Base-by-base conservation (phyloP, 1,140 invertebrate genomes). In the Drosophila biarmipes region DNA sequence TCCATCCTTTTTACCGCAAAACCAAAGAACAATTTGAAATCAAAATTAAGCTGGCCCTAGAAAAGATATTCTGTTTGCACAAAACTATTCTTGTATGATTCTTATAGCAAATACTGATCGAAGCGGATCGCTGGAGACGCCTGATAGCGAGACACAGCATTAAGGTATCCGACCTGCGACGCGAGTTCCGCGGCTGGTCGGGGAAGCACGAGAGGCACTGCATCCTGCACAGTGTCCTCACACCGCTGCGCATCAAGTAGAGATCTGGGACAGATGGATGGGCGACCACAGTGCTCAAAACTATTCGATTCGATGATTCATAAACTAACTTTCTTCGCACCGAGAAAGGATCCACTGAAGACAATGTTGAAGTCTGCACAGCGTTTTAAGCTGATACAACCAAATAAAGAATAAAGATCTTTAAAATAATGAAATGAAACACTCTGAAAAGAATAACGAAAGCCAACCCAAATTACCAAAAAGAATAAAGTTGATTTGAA, bases 111-210 rank as follows among this genome's bases (percentile, higher is more conserved):
- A 80, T 90, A 75, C 87, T 91, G 81, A 90, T 85, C 63, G 90
- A 92, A 57, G 79, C 80, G 62, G 91, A 90, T 73, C 91, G 90
- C 63, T 92, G 91, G 91, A 86, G 90, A 43, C 79, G 76, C 27
- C 82, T 92, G 27, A 82, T 92, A 56, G 80, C 76, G 57, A 76
- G 87, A 24, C 89, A 91, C 66, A 91, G 82, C 73, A 80, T 86
- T 54, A 90, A 80, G 52, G 14, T 92, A 38, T 80, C 82, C 54
- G 91, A 92, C 69, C 66, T 92, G 56, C 58, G 86, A 40, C 91
- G 91, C 14, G 90, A 92, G 66, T 92, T 92, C 67, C 90, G 85
- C 52, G 91, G 91, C 68, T 92, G 91, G 91, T 90, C 76, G 68
- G 91, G 91, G 45, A 90, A 91, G 38, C 91, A 92, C 42, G 91